These are phyloP conservation scores for Florisuga fusca DNA, from an alignment of 2,797 vertebrate species.

Conservation along the genomic window DNA sequence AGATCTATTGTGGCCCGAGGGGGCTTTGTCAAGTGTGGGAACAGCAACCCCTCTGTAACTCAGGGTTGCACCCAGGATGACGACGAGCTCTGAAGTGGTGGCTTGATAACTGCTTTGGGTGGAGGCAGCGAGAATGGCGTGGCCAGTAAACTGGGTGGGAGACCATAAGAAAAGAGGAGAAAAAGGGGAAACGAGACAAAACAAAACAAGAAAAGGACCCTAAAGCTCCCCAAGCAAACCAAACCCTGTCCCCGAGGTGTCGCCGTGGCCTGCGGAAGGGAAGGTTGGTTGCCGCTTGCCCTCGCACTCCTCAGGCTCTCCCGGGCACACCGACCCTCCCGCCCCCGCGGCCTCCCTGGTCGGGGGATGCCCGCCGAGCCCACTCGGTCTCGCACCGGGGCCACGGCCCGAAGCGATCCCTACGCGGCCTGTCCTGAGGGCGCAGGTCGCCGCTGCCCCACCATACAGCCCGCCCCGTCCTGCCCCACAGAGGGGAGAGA, in stretches of 20 bases:
- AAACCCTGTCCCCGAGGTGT: neutral
- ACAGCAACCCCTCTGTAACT: neutral
- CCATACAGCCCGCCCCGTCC: accelerated
- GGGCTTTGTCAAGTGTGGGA: neutral
- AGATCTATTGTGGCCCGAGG: neutral
- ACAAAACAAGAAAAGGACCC: accelerated
- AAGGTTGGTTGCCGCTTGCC: neutral
- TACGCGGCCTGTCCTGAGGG: neutral
- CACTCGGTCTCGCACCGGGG: neutral
- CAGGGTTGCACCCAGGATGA: accelerated
- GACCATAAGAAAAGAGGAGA: no score
- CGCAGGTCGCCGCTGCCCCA: neutral
- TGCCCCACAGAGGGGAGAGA: neutral
- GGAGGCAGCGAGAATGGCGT: accelerated
- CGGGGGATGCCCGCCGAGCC: neutral
- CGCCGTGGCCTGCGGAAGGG: neutral
- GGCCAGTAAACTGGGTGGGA: accelerated
- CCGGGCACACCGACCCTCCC: no score
- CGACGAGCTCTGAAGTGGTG: accelerated
- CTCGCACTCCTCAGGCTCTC: neutral
- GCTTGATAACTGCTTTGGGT: neutral
- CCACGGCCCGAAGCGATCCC: no score
- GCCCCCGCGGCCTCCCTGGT: no score
- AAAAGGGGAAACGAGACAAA: no score
- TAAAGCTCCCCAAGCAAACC: neutral